Percentiles rank a stretch among this genome's conserved stretches.
Evolutionary conservation across 2,888 invertebrate species (phyloP).

Genomic region (Melitaea athalia): DNA sequence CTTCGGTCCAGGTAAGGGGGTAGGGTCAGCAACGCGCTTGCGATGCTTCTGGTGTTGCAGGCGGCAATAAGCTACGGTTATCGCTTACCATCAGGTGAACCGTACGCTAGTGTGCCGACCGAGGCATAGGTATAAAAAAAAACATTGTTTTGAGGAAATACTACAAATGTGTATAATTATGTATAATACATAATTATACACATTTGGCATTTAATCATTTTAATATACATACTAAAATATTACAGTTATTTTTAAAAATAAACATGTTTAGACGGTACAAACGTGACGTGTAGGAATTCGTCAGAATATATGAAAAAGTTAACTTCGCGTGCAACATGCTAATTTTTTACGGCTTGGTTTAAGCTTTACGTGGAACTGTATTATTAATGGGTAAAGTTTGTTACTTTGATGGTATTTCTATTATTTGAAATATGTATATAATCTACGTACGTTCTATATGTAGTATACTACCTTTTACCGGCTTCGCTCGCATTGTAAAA

Average conservation of each 20-base stretch:
- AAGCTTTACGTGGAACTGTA: slow-evolving; percentile 9
- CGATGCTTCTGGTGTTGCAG: no score
- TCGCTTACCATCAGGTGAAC: no score
- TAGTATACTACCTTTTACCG: background rate
- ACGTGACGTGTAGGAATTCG: slow-evolving; percentile 2
- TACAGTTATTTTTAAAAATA: background rate
- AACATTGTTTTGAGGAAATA: no score
- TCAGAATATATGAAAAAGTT: slow-evolving; percentile 4
- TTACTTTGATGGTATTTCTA: background rate
- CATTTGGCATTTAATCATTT: no score
- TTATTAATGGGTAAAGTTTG: background rate
- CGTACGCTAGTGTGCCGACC: no score
- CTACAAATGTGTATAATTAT: no score
- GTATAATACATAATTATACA: no score
- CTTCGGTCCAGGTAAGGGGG: no score
- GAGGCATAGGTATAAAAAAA: no score
- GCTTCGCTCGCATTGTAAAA: no score
- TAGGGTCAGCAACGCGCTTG: no score
- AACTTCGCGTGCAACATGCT: slow-evolving; percentile 21
- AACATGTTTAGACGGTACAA: background rate
- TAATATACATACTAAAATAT: background rate
- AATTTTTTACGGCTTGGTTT: slow-evolving; percentile 14
- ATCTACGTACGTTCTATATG: background rate
- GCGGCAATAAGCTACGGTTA: no score
- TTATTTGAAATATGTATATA: background rate